These are phyloP conservation scores for Cyprinella venusta DNA, from an alignment of 2,797 vertebrate genomes.

Conservation along the genomic window DNA sequence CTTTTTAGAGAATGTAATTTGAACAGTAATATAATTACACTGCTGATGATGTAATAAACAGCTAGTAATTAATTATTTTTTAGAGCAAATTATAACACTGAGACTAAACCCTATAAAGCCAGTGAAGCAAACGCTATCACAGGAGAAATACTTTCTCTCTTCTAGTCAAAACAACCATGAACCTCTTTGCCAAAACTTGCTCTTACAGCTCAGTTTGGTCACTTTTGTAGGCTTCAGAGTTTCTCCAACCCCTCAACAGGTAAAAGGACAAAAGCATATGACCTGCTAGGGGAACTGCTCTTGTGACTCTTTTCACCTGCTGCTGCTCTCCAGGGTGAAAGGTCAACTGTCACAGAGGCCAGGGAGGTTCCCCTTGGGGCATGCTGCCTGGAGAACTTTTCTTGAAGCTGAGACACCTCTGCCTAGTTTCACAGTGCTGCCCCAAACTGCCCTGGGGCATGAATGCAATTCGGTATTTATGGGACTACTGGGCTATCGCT, in stretches of 20 bases:
- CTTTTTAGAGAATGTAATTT: not conserved
- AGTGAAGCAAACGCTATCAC: not conserved
- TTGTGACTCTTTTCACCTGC: slow-evolving; percentile 56
- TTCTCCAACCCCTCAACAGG: slow-evolving; percentile 10
- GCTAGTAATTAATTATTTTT: not conserved
- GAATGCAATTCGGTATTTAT: slow-evolving; percentile 79
- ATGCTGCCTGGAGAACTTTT: slow-evolving; percentile 70
- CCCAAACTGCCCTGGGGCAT: slow-evolving; percentile 78
- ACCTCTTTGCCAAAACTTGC: not conserved
- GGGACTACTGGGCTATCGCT: slow-evolving; percentile 61
- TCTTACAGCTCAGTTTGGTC: slow-evolving; percentile 31
- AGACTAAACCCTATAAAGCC: not conserved
- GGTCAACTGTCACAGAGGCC: slow-evolving; percentile 77
- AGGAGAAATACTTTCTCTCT: not conserved
- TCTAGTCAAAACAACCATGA: not conserved
- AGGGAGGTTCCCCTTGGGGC: slow-evolving; percentile 68
- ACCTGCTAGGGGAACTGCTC: slow-evolving; percentile 65
- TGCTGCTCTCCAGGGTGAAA: slow-evolving; percentile 61
- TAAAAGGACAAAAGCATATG: slow-evolving; percentile 56
- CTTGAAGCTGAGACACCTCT: slow-evolving; percentile 73
- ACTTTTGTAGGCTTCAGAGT: slow-evolving; percentile 46
- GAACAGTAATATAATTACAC: not conserved
- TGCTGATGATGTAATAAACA: not conserved
- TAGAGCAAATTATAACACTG: not conserved
- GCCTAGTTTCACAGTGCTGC: slow-evolving; percentile 77